Evolutionary conservation across 2,113 vertebrate species (phyloP), one percentile per base, ranked within the genome.

Genomic region (Phaetusa simplex): DNA sequence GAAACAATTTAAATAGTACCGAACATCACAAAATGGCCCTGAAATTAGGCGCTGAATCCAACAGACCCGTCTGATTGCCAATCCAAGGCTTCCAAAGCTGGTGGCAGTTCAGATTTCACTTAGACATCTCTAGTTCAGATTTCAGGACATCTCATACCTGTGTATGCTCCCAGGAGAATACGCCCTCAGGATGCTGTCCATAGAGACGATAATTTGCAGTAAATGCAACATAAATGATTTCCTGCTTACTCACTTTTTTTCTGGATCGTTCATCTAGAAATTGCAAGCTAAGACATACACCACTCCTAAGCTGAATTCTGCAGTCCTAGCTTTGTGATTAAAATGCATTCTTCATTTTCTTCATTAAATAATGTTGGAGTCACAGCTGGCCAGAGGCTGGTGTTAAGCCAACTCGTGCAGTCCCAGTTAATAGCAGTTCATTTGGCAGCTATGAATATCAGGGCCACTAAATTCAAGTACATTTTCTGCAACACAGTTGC

Each of bases 341-440:
- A 91, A 88, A 74, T 29, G 43, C 1, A 26, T 62, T 88, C 30
- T 84, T 95, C 34, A 52, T 93, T 92, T 92, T 90, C 32, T 74
- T 77, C 67, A 87, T 79, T 62, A 69, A 92, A 92, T 92, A 85
- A 93, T 88, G 92, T 81, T 80, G 61, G 8, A 82, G 52, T 71
- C 88, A 45, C 78, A 77, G 88, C 78, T 91, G 80, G 64, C 29
- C 42, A 81, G 53, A 86, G 8, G 52, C 42, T 81, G 72, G 55
- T 82, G 55, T 89, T 96, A 92, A 90, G 36, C 49, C 79, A 93
- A 56, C 14, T 67, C 14, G 34, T 18, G 26, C 24, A 27, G 36
- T 84, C 53, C 50, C 16, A 29, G 17, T 62, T 73, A 74, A 80
- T 14, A 83, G 24, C 50, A 47, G 17, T 86, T 88, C 45, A 30